A percentile compares a stretch with the other conserved stretches of the same genome.
These are phyloP conservation scores for Pteropus alecto DNA, from an alignment of 2,113 vertebrate species.

Conservation along the genomic window DNA sequence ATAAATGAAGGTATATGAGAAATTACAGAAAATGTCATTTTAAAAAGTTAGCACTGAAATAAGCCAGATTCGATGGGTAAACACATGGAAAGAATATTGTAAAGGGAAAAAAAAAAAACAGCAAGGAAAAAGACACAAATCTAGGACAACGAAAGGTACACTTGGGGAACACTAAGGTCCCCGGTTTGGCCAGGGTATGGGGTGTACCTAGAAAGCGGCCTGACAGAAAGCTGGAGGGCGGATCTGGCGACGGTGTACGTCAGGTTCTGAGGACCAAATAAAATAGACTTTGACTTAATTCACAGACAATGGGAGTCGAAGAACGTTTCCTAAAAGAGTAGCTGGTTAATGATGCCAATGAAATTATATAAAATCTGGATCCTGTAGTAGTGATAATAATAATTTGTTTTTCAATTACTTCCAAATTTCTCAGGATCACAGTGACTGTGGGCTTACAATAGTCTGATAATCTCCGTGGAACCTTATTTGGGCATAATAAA, in stretches of 20 bases:
- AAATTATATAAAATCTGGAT: neutral
- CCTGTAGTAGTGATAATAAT: neutral
- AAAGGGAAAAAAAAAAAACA: neutral
- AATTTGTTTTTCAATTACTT: conserved; percentile 52
- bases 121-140: neutral
- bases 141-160: neutral
- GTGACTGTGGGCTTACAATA: neutral
- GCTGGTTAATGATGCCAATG: neutral
- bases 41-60: neutral
- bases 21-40: neutral
- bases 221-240: neutral
- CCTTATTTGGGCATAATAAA: conserved; percentile 62
- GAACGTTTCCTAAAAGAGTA: neutral
- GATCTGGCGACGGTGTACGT: neutral
- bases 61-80: neutral
- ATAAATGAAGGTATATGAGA: neutral
- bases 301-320: neutral
- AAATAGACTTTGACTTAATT: neutral
- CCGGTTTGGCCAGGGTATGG: neutral
- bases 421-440: conserved; percentile 39
- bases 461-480: conserved; percentile 45
- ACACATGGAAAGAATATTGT: neutral
- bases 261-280: neutral
- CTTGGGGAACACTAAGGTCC: neutral
- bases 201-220: neutral